A percentile compares a stretch with the other conserved stretches of the same genome.
phyloP scores from a whole-genome alignment of 2,888 invertebrate species.

The Dicyrtomina minuta region DNA sequence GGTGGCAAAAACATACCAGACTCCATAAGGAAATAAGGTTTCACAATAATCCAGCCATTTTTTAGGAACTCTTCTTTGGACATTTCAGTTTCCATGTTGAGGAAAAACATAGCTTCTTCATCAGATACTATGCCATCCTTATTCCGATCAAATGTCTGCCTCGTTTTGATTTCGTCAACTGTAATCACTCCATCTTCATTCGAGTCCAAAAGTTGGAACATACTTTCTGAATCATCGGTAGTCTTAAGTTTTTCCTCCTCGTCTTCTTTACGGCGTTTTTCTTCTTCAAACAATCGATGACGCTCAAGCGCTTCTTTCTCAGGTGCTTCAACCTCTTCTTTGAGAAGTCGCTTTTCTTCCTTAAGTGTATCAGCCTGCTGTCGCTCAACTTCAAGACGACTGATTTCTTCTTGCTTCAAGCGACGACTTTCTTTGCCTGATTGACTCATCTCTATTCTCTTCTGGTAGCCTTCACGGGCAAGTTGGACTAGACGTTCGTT shows the following conservation, averaged over 20 bases:
- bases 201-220: conserved; percentile 76
- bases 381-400: conserved; percentile 64
- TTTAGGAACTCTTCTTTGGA: conserved; percentile 68
- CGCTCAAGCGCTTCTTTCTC: conserved; percentile 76
- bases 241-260: conserved; percentile 63
- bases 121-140: conserved; percentile 82
- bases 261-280: conserved; percentile 62
- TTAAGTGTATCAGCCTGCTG: conserved; percentile 77
- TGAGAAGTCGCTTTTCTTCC: conserved; percentile 72
- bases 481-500: conserved; percentile 73
- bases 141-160: conserved; percentile 82
- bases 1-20: conserved; percentile 69
- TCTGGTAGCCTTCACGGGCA: conserved; percentile 74
- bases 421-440: conserved; percentile 73
- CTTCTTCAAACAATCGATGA: conserved; percentile 65
- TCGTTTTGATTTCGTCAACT: conserved; percentile 61
- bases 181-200: conserved; percentile 69
- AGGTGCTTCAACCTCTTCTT: conserved; percentile 69
- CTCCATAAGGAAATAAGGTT: conserved; percentile 75
- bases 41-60: conserved; percentile 74
- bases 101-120: conserved; percentile 72
- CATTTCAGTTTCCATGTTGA: conserved; percentile 65
- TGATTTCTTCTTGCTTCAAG: conserved; percentile 63
- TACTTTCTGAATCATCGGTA: conserved; percentile 68
- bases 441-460: conserved; percentile 71